phyloP scores from a whole-genome alignment of 2,113 vertebrate genomes.

The Egretta garzetta region DNA sequence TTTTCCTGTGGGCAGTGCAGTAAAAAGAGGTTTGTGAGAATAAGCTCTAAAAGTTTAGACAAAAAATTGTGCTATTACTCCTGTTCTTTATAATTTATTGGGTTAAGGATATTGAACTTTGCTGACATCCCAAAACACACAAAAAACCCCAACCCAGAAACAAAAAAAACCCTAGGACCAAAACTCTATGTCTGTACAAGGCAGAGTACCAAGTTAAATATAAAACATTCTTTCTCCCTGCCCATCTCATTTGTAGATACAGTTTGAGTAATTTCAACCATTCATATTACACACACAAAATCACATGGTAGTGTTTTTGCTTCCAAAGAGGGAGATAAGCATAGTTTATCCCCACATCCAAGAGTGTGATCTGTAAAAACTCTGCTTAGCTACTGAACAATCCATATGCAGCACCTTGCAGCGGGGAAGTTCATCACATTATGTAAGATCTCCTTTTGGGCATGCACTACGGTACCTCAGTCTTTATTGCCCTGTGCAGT shows the following conservation, averaged over 20 bases:
- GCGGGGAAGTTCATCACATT: not conserved
- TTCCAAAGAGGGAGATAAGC: not conserved
- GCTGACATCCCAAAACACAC: not conserved
- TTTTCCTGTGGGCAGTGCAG: not conserved
- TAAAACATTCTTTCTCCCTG: not conserved
- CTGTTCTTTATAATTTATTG: not conserved
- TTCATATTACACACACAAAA: not conserved
- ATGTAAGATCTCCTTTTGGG: not conserved
- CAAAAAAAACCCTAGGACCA: not conserved
- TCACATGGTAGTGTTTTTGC: not conserved
- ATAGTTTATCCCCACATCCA: not conserved
- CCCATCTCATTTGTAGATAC: not conserved
- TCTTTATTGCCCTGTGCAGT: not conserved
- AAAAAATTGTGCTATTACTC: not conserved
- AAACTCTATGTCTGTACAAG: not conserved
- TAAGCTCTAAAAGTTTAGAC: not conserved
- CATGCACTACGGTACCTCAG: not conserved
- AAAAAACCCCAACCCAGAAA: not conserved
- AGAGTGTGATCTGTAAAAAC: not conserved
- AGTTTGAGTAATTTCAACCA: not conserved
- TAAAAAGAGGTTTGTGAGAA: not conserved
- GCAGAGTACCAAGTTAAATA: not conserved
- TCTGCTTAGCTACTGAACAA: not conserved
- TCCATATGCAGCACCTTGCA: not conserved
- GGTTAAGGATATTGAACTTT: not conserved